Conservation (phyloP, 2,113 vertebrate species). For the Pygoscelis antarcticus region DNA sequence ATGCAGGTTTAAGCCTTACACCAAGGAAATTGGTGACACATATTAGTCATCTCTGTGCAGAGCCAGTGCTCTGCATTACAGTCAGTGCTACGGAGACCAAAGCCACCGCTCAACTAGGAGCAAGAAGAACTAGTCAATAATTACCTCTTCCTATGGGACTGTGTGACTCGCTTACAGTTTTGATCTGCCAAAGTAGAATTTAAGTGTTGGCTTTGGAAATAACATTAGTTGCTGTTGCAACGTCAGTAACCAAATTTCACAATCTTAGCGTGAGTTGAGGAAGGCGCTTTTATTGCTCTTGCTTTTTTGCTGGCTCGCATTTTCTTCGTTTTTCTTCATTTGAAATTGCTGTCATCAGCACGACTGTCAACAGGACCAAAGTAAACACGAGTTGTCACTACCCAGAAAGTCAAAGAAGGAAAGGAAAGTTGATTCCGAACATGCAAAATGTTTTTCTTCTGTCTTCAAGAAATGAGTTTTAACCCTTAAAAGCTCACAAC, state of each 20-base stretch:
- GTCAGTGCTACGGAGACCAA: neutral
- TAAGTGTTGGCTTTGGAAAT: neutral
- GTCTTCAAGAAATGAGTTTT: neutral
- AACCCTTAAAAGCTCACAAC: neutral
- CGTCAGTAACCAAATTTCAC: neutral
- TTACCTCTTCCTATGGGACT: neutral
- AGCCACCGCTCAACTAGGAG: neutral
- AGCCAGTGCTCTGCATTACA: neutral
- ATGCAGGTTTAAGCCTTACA: neutral
- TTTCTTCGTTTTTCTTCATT: conserved; percentile 18
- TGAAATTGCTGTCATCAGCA: conserved; percentile 40
- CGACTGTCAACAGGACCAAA: neutral
- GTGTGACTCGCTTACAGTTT: neutral
- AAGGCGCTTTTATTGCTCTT: neutral
- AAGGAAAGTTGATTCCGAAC: neutral
- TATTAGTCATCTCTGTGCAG: neutral
- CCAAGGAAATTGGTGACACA: neutral
- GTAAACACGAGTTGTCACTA: neutral
- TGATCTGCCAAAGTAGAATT: neutral
- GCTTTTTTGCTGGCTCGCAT: conserved; percentile 36
- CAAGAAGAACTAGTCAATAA: neutral
- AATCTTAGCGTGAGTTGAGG: neutral
- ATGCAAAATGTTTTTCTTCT: neutral
- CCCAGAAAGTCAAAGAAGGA: neutral
- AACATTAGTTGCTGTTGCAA: neutral